Conservation (phyloP, 2,797 vertebrate species). For the Chloroceryle inda region DNA sequence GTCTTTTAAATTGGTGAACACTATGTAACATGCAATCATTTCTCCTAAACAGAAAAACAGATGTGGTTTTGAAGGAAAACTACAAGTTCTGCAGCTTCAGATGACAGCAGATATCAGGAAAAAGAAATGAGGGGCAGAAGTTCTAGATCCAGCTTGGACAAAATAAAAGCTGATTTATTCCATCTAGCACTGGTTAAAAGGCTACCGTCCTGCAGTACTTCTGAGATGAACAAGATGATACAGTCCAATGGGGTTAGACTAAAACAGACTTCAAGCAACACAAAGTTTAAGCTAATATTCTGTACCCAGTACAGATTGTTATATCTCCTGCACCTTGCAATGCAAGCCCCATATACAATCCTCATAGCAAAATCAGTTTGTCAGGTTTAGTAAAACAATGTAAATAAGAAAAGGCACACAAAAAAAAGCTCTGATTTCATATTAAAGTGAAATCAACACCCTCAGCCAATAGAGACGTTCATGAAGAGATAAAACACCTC, state of each 20-base stretch:
- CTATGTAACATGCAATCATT: background rate
- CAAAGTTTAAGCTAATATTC: conserved; percentile 58
- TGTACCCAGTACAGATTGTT: background rate
- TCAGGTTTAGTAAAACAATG: conserved; percentile 43
- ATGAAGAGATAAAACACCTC: conserved; percentile 74
- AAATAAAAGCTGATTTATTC: conserved; percentile 50
- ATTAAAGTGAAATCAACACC: conserved; percentile 77
- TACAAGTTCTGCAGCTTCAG: background rate
- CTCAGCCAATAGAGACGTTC: conserved; percentile 64
- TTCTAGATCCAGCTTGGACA: background rate
- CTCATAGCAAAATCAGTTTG: conserved; percentile 65
- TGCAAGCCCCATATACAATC: background rate
- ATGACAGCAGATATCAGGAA: background rate
- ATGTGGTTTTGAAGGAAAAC: background rate
- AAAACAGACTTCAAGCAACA: conserved; percentile 18
- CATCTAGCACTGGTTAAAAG: conserved; percentile 9
- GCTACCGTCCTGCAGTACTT: background rate
- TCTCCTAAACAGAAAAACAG: background rate
- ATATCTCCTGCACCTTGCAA: background rate
- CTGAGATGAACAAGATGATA: conserved; percentile 11
- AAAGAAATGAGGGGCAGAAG: background rate
- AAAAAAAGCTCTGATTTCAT: conserved; percentile 48
- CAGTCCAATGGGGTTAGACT: background rate
- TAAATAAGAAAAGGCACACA: conserved; percentile 45
- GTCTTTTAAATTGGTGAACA: background rate